phyloP scores from a whole-genome alignment of 2,888 invertebrate species.

The Biston betularia region DNA sequence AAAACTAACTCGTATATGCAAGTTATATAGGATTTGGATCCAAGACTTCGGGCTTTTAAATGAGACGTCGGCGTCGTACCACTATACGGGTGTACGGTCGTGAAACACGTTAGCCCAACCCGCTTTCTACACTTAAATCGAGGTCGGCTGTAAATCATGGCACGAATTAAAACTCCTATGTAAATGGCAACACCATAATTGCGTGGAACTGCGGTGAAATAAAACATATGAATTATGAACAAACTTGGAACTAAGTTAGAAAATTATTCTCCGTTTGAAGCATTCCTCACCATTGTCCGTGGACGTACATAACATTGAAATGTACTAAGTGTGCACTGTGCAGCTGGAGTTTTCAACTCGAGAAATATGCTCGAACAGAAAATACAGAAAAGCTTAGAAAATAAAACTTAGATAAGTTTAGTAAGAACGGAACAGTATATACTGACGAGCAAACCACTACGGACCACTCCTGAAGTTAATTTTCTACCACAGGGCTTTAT shows the following conservation, averaged over 20 bases:
- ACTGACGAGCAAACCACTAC: too few relatives aligned
- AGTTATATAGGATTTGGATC: too few relatives aligned
- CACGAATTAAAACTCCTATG: slow-evolving; percentile 47
- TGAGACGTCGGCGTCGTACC: too few relatives aligned
- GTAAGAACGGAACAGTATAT: too few relatives aligned
- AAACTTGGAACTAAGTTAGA: slow-evolving; percentile 27
- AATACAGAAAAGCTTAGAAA: not conserved
- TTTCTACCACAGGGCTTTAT: too few relatives aligned
- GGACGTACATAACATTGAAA: slow-evolving; percentile 7
- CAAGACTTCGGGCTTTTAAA: too few relatives aligned
- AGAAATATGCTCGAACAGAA: not conserved
- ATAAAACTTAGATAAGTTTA: too few relatives aligned
- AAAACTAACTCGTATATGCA: too few relatives aligned
- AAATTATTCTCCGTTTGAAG: slow-evolving; percentile 23
- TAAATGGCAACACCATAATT: slow-evolving; percentile 61
- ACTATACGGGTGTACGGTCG: too few relatives aligned
- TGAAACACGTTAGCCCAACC: too few relatives aligned
- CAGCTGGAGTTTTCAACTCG: not conserved
- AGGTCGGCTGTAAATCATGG: not conserved
- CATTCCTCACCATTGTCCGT: slow-evolving; percentile 30
- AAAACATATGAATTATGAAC: slow-evolving; percentile 46
- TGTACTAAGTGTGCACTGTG: slow-evolving; percentile 1
- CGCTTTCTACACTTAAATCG: not conserved
- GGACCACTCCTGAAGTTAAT: too few relatives aligned
- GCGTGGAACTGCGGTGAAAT: slow-evolving; percentile 44